Conservation (phyloP, 2,888 invertebrate genomes). For the Dinocampus coccinellae region DNA sequence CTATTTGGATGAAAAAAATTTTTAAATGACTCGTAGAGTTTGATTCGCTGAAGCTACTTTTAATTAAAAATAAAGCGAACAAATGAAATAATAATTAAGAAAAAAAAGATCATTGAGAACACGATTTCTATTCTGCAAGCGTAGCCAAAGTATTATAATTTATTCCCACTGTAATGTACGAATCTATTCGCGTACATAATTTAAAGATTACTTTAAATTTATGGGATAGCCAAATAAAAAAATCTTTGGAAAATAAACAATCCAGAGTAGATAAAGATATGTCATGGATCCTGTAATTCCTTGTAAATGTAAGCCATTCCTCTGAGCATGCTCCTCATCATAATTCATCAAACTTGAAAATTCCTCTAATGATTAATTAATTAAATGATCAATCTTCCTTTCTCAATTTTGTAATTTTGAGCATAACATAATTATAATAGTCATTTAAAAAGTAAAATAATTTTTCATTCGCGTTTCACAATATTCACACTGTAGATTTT, state of each 20-base stretch:
- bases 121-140: constrained; percentile 63
- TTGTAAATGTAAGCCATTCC: constrained; percentile 18
- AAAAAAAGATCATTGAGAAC: constrained; percentile 45
- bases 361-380: background rate
- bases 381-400: background rate
- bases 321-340: background rate
- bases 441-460: constrained; percentile 19
- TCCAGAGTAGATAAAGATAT: constrained; percentile 34
- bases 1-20: background rate
- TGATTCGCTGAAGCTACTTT: background rate
- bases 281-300: constrained; percentile 29
- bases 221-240: constrained; percentile 68
- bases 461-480: constrained; percentile 27
- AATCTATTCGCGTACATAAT: constrained; percentile 66
- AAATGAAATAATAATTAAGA: constrained; percentile 30
- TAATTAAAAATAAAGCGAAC: constrained; percentile 9
- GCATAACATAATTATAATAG: constrained; percentile 14
- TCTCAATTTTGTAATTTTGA: constrained; percentile 6
- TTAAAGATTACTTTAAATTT: constrained; percentile 68
- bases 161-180: constrained; percentile 69
- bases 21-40: background rate
- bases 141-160: constrained; percentile 70
- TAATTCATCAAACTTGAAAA: background rate
- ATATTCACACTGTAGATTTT: constrained; percentile 47
- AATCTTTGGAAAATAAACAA: constrained; percentile 55